Base-by-base conservation (phyloP, 2,888 invertebrate genomes). In the Diaprepes abbreviatus region DNA sequence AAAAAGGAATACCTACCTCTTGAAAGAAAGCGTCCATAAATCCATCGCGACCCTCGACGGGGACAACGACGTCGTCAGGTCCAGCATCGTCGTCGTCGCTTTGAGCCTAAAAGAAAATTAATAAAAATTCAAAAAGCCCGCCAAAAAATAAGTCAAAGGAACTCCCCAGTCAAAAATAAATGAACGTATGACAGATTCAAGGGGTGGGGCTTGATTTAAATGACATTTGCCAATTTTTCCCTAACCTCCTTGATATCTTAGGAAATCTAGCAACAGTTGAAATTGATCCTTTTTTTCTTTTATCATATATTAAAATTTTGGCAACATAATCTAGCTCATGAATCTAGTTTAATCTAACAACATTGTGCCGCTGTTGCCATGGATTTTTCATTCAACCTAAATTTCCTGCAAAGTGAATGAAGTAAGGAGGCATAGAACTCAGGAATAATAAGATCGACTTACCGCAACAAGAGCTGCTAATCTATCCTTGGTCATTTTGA, bases 21-120 rank as follows among this genome's bases (percentile, higher is more conserved):
- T 96, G 96, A 88, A 99, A 99, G 89, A 99, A 99, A 86, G 98
- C 98, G 85, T 98, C 98, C 98, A 99, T 98, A 88, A 96, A 98
- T 82, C 96, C 96, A 84, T 93, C 93, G 78, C 90, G 89, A 78
- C 93, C 93, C 85, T 97, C 97, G 83, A 97, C 95, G 85, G 93
- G 95, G 88, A 97, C 96, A 85, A 96, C 93, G 86, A 96, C 96
- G 85, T 97, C 97, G 86, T 96, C 96, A 77, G 93, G 93, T 78
- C 93, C 95, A 83, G 92, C 95, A 85, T 98, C 97, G 87, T 98
- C 97, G 83, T 94, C 94, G 87, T 98, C 98, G 88, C 97, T 97
- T 89, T 97, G 97, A 86, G 97, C 97, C 96, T 96, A 87, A 50
- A 65, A 63, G 35, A 72, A 38, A 66, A 59, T n/a, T 43, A 45